Evolutionary conservation across 1,140 invertebrate genomes (phyloP), one percentile per base, ranked within the genome.

Genomic region (Procambarus virginalis): DNA sequence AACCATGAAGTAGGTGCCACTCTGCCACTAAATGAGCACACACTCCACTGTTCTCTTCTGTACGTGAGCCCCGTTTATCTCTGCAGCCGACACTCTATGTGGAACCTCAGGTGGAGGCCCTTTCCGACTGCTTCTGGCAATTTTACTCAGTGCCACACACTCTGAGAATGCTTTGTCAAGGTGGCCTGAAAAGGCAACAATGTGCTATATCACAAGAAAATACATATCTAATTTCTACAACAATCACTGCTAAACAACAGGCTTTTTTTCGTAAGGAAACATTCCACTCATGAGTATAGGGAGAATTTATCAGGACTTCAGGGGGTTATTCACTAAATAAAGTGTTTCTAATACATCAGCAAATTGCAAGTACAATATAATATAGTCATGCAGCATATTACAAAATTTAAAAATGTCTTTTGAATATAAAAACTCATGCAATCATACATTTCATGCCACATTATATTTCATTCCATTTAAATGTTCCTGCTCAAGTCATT

Each of bases 1-100:
- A 93, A 9, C 94, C 94, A 87, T 93, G 92, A 12, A 92, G 84
- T 22, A 94, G 93, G 82, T 94, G 93, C 92, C 93, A 93, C 49
- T 94, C 93, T 34, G 94, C 93, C 84, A 94, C 92, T n/a, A 90
- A 60, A 22, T 22, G 58, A 34, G 91, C 91, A 84, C 91, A 84
- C 91, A 90, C 73, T 92, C 88, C 2, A 86, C 3, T 12, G 83
- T 86, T 49, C 84, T 75, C 8, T 82, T 73, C 91, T 75, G 22
- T 93, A 83, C 70, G 8, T 55, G 81, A 17, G 51, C 48, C 6
- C 89, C 85, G n/a, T 84, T 91, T 14, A 89, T n/a, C 9, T 84
- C 73, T 90, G 75, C 60, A 70, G 75, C 46, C 22, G 85, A 64
- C 60, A 55, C 48, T 58, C 84, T 60, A n/a, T 85, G 76, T 64